Evolutionary conservation across 2,113 vertebrate species (phyloP), one percentile per base, ranked within the genome.

Genomic region (Anseranas semipalmata): DNA sequence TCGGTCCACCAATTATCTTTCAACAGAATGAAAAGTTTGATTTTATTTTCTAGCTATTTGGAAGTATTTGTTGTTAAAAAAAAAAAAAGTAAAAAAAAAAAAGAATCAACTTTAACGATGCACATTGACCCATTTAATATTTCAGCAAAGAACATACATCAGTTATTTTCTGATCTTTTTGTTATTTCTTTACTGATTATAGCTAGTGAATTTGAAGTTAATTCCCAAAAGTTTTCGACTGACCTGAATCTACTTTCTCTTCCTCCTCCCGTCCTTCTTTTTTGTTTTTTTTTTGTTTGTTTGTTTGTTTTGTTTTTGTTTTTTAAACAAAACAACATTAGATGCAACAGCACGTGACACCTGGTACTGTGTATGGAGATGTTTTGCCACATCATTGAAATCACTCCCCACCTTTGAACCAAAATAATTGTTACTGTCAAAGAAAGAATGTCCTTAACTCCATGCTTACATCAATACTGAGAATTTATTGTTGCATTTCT

Each of bases 381-480:
- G 15, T 24, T 70, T 43, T 56, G 30, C 22, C 16, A 20, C 17
- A 24, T 63, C 39, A 37, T 0, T 86, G 53, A 39, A 45, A 82
- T 14, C 46, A n/a, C 9, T 59, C 12, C 18, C 39, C 24, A 12
- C 11, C 46, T 50, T 15, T 62, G 13, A 80, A 13, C 5, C 52
- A 37, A 78, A 90, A 56, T 56, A 39, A 19, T 8, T 62, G 20
- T 18, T 50, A 46, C 0, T 0, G 30, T 58, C 41, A 55, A 60
- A 90, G 48, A 68, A 92, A 71, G 28, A 35, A 41, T 6, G 7
- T 30, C 27, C 10, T 62, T 65, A 74, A 41, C 45, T 77, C 14
- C 0, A 0, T 20, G 24, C 21, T 8, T 33, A 39, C 39, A 30
- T 6, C 0, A 0, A 27, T 46, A 68, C 67, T 5, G 3, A 74